These are phyloP conservation scores for Sisyra terminalis DNA, from an alignment of 2,888 invertebrate species.

Conservation along the genomic window DNA sequence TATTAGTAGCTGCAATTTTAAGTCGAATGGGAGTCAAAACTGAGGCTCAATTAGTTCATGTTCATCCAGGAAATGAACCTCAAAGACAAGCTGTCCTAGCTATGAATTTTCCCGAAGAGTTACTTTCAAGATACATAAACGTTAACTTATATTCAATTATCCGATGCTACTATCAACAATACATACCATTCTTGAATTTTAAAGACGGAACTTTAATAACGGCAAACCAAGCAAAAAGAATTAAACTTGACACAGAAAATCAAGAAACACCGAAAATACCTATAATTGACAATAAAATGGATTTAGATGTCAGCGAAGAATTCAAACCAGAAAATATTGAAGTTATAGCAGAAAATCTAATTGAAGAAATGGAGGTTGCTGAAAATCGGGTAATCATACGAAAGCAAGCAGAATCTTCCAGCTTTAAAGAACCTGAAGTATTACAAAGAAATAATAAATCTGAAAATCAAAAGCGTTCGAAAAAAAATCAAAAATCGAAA, in stretches of 20 bases:
- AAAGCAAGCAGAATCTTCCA: too few species aligned
- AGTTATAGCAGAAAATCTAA: too few species aligned
- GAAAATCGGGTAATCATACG: too few species aligned
- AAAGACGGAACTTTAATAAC: neutral
- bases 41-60: constrained; percentile 47
- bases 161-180: constrained; percentile 44
- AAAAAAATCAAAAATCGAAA: constrained; percentile 7
- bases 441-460: too few species aligned
- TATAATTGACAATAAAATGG: constrained; percentile 5
- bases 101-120: constrained; percentile 61
- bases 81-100: constrained; percentile 63
- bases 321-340: too few species aligned
- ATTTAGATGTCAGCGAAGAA: neutral
- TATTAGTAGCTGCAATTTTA: constrained; percentile 67
- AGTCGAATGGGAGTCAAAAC: constrained; percentile 55
- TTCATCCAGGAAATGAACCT: constrained; percentile 68
- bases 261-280: constrained; percentile 9
- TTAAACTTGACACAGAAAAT: constrained; percentile 3
- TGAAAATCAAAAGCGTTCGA: constrained; percentile 8
- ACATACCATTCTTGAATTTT: neutral
- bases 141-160: constrained; percentile 64
- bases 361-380: too few species aligned
- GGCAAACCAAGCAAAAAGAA: neutral
- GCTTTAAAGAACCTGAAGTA: too few species aligned
- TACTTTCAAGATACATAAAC: constrained; percentile 49